A percentile compares a stretch with the other conserved stretches of the same genome.
These are phyloP conservation scores for Drosophila littoralis DNA, from an alignment of 1,140 invertebrate species.

Conservation along the genomic window DNA sequence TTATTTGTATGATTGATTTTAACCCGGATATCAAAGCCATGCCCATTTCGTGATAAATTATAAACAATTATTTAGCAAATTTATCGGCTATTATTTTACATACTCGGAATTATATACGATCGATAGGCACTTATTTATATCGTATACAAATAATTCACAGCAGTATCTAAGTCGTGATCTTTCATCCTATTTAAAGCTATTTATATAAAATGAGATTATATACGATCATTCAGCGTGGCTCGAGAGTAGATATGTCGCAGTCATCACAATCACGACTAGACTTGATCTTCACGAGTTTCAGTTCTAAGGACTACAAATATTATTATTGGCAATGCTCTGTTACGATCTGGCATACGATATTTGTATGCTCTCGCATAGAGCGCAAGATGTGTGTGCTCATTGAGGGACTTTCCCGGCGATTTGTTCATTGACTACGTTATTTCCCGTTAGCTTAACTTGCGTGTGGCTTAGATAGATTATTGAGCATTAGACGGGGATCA, in stretches of 20 bases:
- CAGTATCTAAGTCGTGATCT: constrained; percentile 22
- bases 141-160: background rate
- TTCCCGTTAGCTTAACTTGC: constrained; percentile 80
- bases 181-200: background rate
- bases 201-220: constrained; percentile 33
- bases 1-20: background rate
- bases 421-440: constrained; percentile 77
- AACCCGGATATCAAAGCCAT: constrained; percentile 31
- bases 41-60: constrained; percentile 9
- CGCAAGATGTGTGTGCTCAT: constrained; percentile 54
- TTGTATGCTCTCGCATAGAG: constrained; percentile 1
- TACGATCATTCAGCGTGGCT: background rate
- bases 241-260: no score
- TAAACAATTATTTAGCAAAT: background rate
- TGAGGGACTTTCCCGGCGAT: constrained; percentile 61
- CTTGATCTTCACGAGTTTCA: background rate
- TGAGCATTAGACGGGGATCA: constrained; percentile 73
- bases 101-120: constrained; percentile 12
- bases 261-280: background rate
- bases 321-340: background rate
- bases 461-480: constrained; percentile 64
- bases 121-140: background rate
- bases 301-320: no score
- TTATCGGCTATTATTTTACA: constrained; percentile 5
- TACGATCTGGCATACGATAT: constrained; percentile 29